These are phyloP conservation scores for Megaceryle alcyon DNA, from an alignment of 2,797 vertebrate genomes.

Conservation along the genomic window DNA sequence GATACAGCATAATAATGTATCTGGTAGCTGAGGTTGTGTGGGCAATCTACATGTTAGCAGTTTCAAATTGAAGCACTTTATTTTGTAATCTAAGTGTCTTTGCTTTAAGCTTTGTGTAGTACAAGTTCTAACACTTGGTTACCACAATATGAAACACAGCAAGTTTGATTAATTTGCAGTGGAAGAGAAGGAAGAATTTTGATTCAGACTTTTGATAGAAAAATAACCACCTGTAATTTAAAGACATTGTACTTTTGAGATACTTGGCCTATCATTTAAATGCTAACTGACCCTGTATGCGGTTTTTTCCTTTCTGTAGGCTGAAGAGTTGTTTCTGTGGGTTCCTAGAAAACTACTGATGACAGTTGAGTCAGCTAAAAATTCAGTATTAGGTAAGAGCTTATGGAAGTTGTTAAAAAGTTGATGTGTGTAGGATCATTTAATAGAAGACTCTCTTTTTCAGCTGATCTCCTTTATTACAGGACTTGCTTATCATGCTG, in stretches of 20 bases:
- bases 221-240: neutral
- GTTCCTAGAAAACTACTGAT: conserved; percentile 96
- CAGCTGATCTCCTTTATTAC: neutral
- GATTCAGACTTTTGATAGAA: neutral
- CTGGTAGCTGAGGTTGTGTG: neutral
- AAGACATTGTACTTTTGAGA: neutral
- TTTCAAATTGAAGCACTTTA: neutral
- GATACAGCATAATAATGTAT: neutral
- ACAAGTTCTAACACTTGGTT: neutral
- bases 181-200: neutral
- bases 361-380: conserved; percentile 97
- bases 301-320: conserved; percentile 76
- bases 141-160: neutral
- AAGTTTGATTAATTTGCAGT: neutral
- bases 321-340: conserved; percentile 97
- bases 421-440: neutral
- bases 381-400: conserved; percentile 90
- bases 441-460: neutral
- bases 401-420: neutral
- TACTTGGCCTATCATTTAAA: neutral
- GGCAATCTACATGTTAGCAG: neutral
- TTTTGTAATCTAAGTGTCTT: neutral
- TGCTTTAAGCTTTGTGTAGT: neutral
- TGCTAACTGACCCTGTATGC: neutral
- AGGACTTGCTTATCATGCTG: neutral